Evolutionary conservation across 2,797 vertebrate genomes (phyloP), one percentile per base, ranked within the genome.

Genomic region (Neostethus bicornis): DNA sequence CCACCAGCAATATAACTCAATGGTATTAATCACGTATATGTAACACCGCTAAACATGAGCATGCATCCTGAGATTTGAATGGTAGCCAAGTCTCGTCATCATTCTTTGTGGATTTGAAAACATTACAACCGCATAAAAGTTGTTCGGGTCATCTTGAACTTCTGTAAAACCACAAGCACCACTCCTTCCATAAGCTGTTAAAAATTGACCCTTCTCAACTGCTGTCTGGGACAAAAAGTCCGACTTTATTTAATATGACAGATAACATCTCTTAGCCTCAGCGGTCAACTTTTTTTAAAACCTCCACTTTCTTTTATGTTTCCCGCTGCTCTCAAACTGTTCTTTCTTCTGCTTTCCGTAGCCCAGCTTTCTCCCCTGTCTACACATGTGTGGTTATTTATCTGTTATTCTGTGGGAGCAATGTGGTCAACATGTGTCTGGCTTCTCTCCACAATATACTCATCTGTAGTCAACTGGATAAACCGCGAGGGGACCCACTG

Each of bases 401-500:
- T 90, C 81, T 88, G 81, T 86, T 88, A 75, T 87, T 76, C 76
- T 76, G 71, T 39, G 38, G 73, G 69, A 57, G 78, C 75, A 87
- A 89, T 90, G 83, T 90, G 87, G 82, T 87, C 85, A 83, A 73
- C 88, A 91, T 90, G 83, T 91, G 87, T 87, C 79, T 90, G 87
- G 83, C 81, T 69, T 46, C 47, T 43, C 57, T 87, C 79, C 86
- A 85, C 43, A 14, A 66, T 13, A 53, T 51, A 44, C 77, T 85
- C 79, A 83, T 86, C 79, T 84, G 77, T 53, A 83, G 77, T 83
- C 81, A 35, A 58, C 75, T 45, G 66, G n/a, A 64, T 59, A 66
- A 81, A 70, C 70, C 78, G 50, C 53, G 56, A 50, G 53, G 56
- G 48, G 61, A 74, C 58, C 55, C 16, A 65, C 61, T 64, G 59